These are phyloP conservation scores for Sebastes matsubarae DNA, from an alignment of 2,797 vertebrate species.

Conservation along the genomic window DNA sequence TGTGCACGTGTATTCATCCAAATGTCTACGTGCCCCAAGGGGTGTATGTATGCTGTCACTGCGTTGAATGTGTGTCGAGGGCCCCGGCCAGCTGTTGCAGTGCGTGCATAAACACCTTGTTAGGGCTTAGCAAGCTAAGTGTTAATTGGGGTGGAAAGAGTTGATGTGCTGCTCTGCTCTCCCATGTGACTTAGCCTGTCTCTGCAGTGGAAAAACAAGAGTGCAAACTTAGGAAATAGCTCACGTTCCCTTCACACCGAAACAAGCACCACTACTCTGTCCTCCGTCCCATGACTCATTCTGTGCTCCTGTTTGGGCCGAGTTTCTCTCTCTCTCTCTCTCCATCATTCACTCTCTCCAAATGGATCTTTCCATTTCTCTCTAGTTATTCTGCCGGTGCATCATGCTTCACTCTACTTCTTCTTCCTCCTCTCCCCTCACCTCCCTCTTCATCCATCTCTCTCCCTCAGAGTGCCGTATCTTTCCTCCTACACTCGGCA, in stretches of 20 bases:
- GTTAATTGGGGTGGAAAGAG: slow-evolving; percentile 83
- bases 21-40: slow-evolving; percentile 51
- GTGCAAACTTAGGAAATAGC: slow-evolving; percentile 23
- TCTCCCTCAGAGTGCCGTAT: background rate
- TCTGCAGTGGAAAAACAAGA: slow-evolving; percentile 46
- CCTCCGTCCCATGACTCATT: slow-evolving; percentile 13
- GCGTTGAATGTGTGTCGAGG: slow-evolving; percentile 33
- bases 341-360: background rate
- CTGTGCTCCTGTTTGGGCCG: background rate
- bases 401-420: background rate
- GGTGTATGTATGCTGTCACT: slow-evolving; percentile 35
- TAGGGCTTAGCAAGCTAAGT: slow-evolving; percentile 77
- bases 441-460: background rate
- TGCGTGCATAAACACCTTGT: slow-evolving; percentile 81
- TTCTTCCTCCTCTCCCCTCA: background rate
- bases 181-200: slow-evolving; percentile 51
- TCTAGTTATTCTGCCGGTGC: background rate
- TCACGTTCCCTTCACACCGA: background rate
- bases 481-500: background rate
- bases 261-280: background rate
- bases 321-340: background rate
- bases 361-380: background rate
- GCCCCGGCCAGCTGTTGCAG: slow-evolving; percentile 74
- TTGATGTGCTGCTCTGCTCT: slow-evolving; percentile 53
- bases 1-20: slow-evolving; percentile 42